Base-by-base conservation (phyloP, 1,140 invertebrate genomes). In the Apis cerana region DNA sequence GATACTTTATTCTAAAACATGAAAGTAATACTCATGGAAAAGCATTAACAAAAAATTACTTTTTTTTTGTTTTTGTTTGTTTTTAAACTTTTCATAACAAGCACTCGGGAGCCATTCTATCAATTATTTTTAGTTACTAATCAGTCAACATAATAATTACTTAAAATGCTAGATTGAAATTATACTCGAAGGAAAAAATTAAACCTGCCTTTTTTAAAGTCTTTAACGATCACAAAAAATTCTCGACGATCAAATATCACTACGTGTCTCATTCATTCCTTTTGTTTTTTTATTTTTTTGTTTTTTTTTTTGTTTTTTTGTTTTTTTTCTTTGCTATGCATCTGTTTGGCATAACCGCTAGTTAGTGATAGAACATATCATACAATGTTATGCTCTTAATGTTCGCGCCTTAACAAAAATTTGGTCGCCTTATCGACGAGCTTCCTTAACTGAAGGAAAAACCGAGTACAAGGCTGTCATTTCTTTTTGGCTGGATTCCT, bases 401-500 rank as follows among this genome's bases (percentile, higher is more conserved):
- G 62, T 72, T 80, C 71, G 48, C 52, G 70, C 13, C 61, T 72
- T 74, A 65, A 80, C 56, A 80, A 62, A 80, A 80, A 74, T 65
- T 80, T 65, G 17, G 52, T 33, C 72, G 79, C 58, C 79, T 80
- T 75, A 15, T 75, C 71, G 71, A 75, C 71, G 79, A 84, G 75
- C 75, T 89, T 80, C 64, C 79, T 88, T 79, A 85, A 75, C 15
- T 75, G 71, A 48, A 75, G 71, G 71, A 92, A 90, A 84, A 90
- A 81, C 67, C 91, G 88, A 77, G 90, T 84, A 56, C 80, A 92
- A 91, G 92, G 91, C 89, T 92, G 93, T 94, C 94, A 94, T 94
- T 97, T 98, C 95, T 98, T 98, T 95, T 97, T 97, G 89, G 97
- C 96, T 86, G 97, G 97, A 89, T 96, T 97, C 87, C 98, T 95